Base-by-base conservation (phyloP, 2,113 vertebrate genomes). In the Caretta caretta region DNA sequence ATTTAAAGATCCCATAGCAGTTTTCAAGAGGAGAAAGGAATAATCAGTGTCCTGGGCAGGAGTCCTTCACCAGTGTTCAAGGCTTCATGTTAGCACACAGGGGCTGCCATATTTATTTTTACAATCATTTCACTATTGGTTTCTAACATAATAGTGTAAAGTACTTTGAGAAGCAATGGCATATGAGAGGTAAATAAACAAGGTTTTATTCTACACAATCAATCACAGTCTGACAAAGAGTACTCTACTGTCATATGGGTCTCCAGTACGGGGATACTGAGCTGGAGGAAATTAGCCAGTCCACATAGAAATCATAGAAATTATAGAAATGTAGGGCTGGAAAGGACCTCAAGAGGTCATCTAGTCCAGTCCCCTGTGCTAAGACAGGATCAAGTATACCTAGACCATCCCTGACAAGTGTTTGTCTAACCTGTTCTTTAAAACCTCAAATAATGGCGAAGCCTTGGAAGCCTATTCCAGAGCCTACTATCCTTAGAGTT, bases 1-100 rank as follows among this genome's bases (percentile, higher is more conserved):
- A 93, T 9, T 10, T 4, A 75, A 86, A 75, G 8, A 6, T 3
- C 65, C 6, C 5, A 0, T 0, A 0, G 42, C 49, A 42, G 10
- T 82, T 56, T 25, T 24, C n/a, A 75, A 53, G 69, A 11, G 27
- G 7, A 6, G 6, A 42, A 56, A 59, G 51, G 10, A 89, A 90
- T 10, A 62, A 78, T 19, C 8, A 27, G 24, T 54, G 13, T 87
- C 12, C 29, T 72, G n/a, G 31, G 49, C 87, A 86, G 3, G 7
- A 5, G 2, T 92, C 53, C 65, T 85, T 46, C 57, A 86, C 85
- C 83, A 87, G 29, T 3, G 2, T 35, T 65, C 62, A 35, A 65
- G 62, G 31, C 62, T 35, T 50, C 57, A 48, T 0, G 0, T 17
- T 53, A 24, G 17, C 48, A 49, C 48, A 57, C 48, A 12, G 9